Evolutionary conservation across 1,140 invertebrate species (phyloP).

Genomic region (Tetragonula clypearis): DNA sequence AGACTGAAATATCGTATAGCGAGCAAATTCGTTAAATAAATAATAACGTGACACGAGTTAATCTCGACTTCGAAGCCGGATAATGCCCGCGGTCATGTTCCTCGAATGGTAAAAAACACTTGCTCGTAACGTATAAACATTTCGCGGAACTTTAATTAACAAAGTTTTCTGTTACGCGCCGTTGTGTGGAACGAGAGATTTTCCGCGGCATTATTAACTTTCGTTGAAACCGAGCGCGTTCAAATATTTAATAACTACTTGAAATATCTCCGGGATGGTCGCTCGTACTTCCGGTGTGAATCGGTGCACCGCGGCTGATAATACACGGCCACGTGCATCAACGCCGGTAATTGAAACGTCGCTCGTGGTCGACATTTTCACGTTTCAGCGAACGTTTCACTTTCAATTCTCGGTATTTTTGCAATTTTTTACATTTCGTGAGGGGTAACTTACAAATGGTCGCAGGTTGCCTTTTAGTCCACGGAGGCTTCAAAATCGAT

Average conservation of each 20-base stretch:
- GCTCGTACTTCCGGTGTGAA: rapidly evolving
- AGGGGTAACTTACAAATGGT: conserved; percentile 38
- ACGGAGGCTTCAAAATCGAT: conserved; percentile 30
- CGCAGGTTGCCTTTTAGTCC: conserved; percentile 9
- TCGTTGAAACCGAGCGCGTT: background rate
- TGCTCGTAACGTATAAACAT: conserved; percentile 8
- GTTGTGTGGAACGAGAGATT: background rate
- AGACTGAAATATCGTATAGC: background rate
- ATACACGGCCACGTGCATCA: background rate
- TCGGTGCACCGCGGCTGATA: background rate
- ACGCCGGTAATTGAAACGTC: background rate
- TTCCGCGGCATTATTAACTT: conserved; percentile 34
- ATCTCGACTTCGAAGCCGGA: background rate
- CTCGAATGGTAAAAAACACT: background rate
- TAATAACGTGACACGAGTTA: background rate
- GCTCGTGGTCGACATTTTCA: background rate
- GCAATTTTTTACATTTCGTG: background rate
- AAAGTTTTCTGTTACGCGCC: conserved; percentile 29
- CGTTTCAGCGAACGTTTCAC: background rate
- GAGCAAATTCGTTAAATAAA: background rate
- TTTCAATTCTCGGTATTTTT: background rate
- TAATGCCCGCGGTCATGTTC: too few species aligned
- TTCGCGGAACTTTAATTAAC: conserved; percentile 40
- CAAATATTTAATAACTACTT: conserved; percentile 34
- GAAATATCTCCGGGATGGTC: background rate